Evolutionary conservation across 2,113 vertebrate species (phyloP).

Genomic region (Alectura lathami): DNA sequence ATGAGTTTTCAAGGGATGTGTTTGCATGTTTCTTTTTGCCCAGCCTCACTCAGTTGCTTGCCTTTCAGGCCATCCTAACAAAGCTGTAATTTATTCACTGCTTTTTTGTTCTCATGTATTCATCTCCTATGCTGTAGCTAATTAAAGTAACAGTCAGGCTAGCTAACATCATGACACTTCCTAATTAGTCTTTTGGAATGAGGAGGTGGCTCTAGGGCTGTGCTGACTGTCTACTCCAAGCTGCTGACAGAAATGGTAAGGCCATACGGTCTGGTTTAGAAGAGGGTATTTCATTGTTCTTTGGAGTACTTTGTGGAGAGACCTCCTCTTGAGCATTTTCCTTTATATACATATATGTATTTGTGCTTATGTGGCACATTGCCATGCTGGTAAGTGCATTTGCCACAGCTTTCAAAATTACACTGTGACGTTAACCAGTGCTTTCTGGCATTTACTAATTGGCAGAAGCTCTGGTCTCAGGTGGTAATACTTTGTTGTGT

Average conservation of each 20-base stretch:
- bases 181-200: constrained; percentile 32
- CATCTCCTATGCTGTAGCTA: background rate
- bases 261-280: background rate
- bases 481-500: background rate
- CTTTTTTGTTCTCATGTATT: constrained; percentile 29
- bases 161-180: constrained; percentile 23
- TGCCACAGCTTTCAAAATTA: background rate
- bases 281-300: background rate
- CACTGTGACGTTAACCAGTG: background rate
- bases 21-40: background rate
- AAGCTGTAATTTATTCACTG: constrained; percentile 44
- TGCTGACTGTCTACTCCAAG: background rate
- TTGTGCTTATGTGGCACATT: background rate
- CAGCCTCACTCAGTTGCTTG: background rate
- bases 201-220: constrained; percentile 1
- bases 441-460: background rate
- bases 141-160: constrained; percentile 7
- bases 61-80: constrained; percentile 10
- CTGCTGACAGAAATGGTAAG: constrained; percentile 6
- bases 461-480: background rate
- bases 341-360: background rate
- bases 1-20: constrained; percentile 36
- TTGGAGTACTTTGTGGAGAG: background rate
- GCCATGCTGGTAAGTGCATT: background rate
- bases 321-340: background rate